Evolutionary conservation across 2,888 invertebrate species (phyloP).

Genomic region (Chydorus sphaericus): DNA sequence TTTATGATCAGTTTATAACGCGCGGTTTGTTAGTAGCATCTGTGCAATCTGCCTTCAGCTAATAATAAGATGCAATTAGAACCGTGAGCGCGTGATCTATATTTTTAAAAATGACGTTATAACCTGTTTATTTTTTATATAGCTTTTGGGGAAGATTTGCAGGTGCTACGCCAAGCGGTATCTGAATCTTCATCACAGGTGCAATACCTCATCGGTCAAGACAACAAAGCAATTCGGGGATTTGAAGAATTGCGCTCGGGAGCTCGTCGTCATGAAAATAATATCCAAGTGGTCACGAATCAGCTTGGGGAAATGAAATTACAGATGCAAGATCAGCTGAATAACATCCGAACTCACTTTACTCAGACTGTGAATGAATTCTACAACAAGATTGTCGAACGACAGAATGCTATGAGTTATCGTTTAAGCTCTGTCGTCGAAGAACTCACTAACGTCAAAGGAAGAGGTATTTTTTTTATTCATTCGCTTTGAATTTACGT

Average conservation of each 20-base stretch:
- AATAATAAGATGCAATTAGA: too few species aligned
- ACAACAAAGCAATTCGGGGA: conserved; percentile 7
- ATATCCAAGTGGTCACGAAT: conserved; percentile 9
- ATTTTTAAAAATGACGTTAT: too few species aligned
- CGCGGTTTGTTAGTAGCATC: too few species aligned
- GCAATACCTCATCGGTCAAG: conserved; percentile 9
- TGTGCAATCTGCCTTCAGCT: too few species aligned
- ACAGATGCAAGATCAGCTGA: conserved; percentile 10
- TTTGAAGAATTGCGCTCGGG: conserved; percentile 10
- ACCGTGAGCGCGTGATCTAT: too few species aligned
- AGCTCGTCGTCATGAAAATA: conserved; percentile 8
- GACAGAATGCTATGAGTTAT: conserved; percentile 14
- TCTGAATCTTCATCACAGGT: conserved; percentile 1
- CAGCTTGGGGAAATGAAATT: conserved; percentile 11
- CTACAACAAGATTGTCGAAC: conserved; percentile 13
- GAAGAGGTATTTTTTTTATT: conserved; percentile 4
- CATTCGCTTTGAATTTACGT: too few species aligned
- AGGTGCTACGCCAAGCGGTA: conserved; percentile 6
- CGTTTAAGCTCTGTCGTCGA: conserved; percentile 12
- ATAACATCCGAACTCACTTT: conserved; percentile 3
- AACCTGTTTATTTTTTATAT: not conserved
- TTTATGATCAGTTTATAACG: too few species aligned
- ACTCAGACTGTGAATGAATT: conserved; percentile 10
- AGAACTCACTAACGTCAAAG: conserved; percentile 9
- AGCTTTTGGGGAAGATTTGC: conserved; percentile 9